These are phyloP conservation scores for Corydoras sp. DNA, from an alignment of 2,113 vertebrate genomes.

Conservation along the genomic window DNA sequence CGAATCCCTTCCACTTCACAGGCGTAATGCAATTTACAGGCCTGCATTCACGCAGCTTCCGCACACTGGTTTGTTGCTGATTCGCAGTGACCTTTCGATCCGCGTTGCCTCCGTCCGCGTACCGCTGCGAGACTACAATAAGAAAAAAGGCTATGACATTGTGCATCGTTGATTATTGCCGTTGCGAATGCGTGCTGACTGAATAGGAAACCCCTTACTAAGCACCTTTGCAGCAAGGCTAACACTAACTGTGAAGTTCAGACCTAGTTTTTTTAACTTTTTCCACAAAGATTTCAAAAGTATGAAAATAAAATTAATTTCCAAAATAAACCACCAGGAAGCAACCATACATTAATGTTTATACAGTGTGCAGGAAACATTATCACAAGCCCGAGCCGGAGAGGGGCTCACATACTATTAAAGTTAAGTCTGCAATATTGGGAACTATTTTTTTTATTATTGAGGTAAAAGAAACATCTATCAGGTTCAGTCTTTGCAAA, in stretches of 20 bases:
- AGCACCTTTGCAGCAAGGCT: neutral
- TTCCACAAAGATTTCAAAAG: neutral
- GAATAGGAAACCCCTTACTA: neutral
- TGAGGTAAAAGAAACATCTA: too few relatives aligned
- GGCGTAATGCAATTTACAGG: constrained; percentile 95
- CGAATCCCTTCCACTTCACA: constrained; percentile 90
- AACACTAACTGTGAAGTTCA: neutral
- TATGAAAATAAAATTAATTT: neutral
- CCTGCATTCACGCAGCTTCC: constrained; percentile 66
- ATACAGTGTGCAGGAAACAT: too few relatives aligned
- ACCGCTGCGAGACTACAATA: constrained; percentile 27
- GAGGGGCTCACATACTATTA: too few relatives aligned
- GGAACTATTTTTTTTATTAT: too few relatives aligned
- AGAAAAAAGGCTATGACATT: constrained; percentile 24
- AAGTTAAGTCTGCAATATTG: too few relatives aligned
- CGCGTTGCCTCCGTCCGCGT: constrained; percentile 59
- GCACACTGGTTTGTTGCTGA: constrained; percentile 85
- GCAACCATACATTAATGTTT: too few relatives aligned
- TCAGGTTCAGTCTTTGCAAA: too few relatives aligned
- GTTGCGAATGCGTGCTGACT: constrained; percentile 9
- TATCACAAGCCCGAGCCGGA: too few relatives aligned
- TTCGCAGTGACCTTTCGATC: constrained; percentile 78
- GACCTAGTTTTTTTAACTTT: constrained; percentile 3
- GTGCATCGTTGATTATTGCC: constrained; percentile 31
- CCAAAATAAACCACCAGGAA: too few relatives aligned